phyloP scores from a whole-genome alignment of 2,888 invertebrate species.

The Sinopyrophorus schimmeli region DNA sequence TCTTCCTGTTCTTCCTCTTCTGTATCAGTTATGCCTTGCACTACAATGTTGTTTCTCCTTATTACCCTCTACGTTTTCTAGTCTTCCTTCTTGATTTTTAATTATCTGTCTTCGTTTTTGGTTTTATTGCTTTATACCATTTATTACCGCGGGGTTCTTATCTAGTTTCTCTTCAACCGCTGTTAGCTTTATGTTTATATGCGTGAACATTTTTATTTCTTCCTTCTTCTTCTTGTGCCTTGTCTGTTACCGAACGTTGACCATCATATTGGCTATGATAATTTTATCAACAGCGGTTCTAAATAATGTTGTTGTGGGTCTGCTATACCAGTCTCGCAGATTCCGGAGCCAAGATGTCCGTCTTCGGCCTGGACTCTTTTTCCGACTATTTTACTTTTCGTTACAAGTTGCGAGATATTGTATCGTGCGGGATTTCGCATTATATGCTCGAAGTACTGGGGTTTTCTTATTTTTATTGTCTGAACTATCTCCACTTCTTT shows the following conservation, averaged over 20 bases:
- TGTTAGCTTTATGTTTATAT: neutral
- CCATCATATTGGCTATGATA: neutral
- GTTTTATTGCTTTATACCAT: constrained; percentile 1
- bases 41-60: constrained; percentile 7
- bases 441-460: neutral
- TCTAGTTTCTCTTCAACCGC: neutral
- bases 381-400: neutral
- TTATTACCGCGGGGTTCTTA: constrained; percentile 1
- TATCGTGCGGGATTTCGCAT: neutral
- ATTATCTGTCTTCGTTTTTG: constrained; percentile 2
- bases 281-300: neutral
- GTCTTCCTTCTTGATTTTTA: constrained; percentile 4
- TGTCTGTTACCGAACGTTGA: neutral
- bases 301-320: neutral
- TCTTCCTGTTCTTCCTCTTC: constrained; percentile 7
- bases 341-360: neutral
- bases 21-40: neutral
- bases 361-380: neutral
- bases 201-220: neutral
- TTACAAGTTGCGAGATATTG: constrained; percentile 1
- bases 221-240: neutral
- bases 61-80: constrained; percentile 1
- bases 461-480: neutral
- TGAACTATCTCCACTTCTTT: neutral
- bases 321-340: neutral